phyloP scores from a whole-genome alignment of 2,113 vertebrate species.

The Kryptolebias marmoratus region DNA sequence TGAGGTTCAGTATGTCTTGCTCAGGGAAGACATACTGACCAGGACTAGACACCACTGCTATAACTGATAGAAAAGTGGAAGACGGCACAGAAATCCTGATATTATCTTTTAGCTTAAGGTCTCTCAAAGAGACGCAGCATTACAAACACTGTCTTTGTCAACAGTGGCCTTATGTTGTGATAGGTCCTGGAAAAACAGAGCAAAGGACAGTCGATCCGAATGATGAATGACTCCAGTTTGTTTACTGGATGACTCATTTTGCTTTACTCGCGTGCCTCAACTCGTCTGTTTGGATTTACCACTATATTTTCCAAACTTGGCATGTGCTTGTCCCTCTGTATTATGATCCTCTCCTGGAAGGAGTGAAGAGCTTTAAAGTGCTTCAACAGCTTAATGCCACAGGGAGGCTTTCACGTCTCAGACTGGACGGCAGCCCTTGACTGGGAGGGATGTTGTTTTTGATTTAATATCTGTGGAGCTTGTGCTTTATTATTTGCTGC shows the following conservation, averaged over 20 bases:
- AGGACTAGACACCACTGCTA: too few species aligned
- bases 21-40: too few species aligned
- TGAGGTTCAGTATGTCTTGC: too few species aligned
- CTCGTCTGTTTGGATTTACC: conserved; percentile 14
- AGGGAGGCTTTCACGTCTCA: neutral
- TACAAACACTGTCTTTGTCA: neutral
- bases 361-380: conserved; percentile 16
- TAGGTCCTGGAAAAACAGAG: conserved; percentile 3
- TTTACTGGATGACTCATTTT: conserved; percentile 7
- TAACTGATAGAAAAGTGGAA: too few species aligned
- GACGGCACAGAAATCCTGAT: too few species aligned
- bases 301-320: neutral
- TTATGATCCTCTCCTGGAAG: neutral
- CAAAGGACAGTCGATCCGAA: neutral
- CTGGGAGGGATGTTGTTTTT: conserved; percentile 36
- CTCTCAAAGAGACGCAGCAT: neutral
- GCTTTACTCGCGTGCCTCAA: neutral
- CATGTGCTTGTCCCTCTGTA: neutral
- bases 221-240: neutral
- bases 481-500: neutral
- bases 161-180: neutral
- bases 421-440: conserved; percentile 30
- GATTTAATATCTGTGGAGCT: conserved; percentile 40
- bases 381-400: neutral
- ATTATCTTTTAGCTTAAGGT: neutral